Conservation (phyloP, 2,888 invertebrate genomes). For the Megaustenia siamemsis region DNA sequence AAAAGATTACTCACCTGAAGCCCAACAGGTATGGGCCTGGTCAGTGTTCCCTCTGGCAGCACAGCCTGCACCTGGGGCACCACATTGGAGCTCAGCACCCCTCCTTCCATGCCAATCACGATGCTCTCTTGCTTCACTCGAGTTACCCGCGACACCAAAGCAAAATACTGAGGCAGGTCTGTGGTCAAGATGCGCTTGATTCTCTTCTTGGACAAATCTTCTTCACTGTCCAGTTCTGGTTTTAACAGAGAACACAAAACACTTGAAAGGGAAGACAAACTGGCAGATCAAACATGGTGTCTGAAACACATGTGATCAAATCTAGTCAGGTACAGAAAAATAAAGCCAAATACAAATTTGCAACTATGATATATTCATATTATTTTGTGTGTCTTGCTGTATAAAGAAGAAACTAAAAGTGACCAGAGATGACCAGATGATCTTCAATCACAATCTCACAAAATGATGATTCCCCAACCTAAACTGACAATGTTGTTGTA, state of each 20-base stretch:
- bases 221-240: constrained; percentile 83
- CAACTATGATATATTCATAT: too few relatives aligned
- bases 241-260: constrained; percentile 4
- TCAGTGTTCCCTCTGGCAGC: constrained; percentile 98
- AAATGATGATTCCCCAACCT: too few relatives aligned
- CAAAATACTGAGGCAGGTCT: constrained; percentile 99
- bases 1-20: constrained; percentile 91
- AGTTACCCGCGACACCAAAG: constrained; percentile 94
- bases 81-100: constrained; percentile 98
- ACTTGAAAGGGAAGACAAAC: too few relatives aligned
- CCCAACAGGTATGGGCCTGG: constrained; percentile 99
- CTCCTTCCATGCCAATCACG: constrained; percentile 98
- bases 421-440: too few relatives aligned
- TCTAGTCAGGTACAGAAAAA: too few relatives aligned
- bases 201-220: constrained; percentile 90
- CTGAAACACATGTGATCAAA: too few relatives aligned
- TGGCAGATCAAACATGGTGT: too few relatives aligned
- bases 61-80: constrained; percentile 99
- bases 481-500: too few relatives aligned
- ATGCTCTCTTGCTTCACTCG: constrained; percentile 98
- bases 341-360: too few relatives aligned
- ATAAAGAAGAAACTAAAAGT: too few relatives aligned
- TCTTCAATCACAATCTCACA: too few relatives aligned
- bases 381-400: too few relatives aligned
- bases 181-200: constrained; percentile 97